phyloP scores from a whole-genome alignment of 1,140 invertebrate species.

The Hylaeus anthracinus region DNA sequence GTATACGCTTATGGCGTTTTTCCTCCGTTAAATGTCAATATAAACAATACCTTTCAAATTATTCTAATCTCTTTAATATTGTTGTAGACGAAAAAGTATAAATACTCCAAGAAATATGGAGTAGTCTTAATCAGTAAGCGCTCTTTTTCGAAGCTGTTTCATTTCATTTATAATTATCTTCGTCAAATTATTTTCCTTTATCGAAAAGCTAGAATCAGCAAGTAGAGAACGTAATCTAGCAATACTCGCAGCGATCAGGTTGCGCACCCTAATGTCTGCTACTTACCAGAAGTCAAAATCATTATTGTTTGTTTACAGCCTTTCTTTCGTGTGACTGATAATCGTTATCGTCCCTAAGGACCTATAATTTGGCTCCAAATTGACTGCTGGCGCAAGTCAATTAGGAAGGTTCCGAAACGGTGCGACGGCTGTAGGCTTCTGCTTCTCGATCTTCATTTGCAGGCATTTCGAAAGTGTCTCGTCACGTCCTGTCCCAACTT shows the following conservation, averaged over 20 bases:
- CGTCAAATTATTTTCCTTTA: too few relatives aligned
- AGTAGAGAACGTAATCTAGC: too few relatives aligned
- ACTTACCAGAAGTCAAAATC: constrained; percentile 27
- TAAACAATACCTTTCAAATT: too few relatives aligned
- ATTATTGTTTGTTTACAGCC: constrained; percentile 59
- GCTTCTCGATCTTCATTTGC: constrained; percentile 39
- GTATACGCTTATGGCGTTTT: too few relatives aligned
- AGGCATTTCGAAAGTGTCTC: constrained; percentile 58
- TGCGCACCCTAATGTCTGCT: not conserved
- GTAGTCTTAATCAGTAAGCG: too few relatives aligned
- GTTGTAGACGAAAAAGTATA: too few relatives aligned
- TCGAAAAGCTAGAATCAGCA: too few relatives aligned
- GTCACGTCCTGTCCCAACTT: constrained; percentile 68
- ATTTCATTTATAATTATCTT: too few relatives aligned
- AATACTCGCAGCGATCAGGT: not conserved
- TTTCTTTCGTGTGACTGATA: constrained; percentile 33
- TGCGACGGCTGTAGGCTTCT: constrained; percentile 32
- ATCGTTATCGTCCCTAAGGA: constrained; percentile 38
- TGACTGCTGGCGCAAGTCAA: constrained; percentile 62
- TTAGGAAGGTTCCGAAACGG: constrained; percentile 49
- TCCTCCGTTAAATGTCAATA: too few relatives aligned
- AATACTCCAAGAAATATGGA: too few relatives aligned
- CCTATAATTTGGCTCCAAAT: constrained; percentile 68
- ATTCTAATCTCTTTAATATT: too few relatives aligned
- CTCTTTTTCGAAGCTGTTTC: too few relatives aligned